A percentile compares a stretch with the other conserved stretches of the same genome.
Conservation (phyloP, 1,140 invertebrate genomes). For the Globodera ellingtonae region DNA sequence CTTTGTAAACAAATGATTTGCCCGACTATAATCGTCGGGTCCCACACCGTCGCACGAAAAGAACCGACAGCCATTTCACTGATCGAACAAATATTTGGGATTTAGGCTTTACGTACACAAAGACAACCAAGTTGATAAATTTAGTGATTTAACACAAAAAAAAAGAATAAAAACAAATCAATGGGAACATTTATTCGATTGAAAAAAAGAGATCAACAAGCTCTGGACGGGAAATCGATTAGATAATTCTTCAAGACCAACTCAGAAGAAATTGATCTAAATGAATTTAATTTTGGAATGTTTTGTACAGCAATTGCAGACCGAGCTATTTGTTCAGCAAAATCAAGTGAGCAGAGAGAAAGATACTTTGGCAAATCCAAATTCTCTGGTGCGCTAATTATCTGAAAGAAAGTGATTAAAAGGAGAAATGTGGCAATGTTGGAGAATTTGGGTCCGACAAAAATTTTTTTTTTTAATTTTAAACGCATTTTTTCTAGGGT, state of each 20-base stretch:
- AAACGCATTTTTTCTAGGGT: not conserved
- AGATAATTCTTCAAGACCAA: constrained; percentile 21
- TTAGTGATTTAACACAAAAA: not conserved
- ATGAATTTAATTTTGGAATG: not conserved
- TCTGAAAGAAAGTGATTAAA: constrained; percentile 10
- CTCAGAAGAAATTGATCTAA: constrained; percentile 14
- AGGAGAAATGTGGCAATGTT: too few species aligned
- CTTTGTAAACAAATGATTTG: constrained; percentile 90
- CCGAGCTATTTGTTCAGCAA: constrained; percentile 30
- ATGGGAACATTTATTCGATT: not conserved
- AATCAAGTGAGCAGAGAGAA: constrained; percentile 27
- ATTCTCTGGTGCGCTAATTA: constrained; percentile 30
- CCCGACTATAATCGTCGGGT: constrained; percentile 90
- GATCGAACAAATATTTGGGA: not conserved
- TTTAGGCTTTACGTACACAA: not conserved
- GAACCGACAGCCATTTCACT: constrained; percentile 4
- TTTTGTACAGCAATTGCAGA: not conserved
- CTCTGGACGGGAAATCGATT: constrained; percentile 4
- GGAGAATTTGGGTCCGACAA: constrained; percentile 14
- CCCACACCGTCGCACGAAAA: constrained; percentile 59
- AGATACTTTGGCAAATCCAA: constrained; percentile 33
- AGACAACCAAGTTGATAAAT: not conserved
- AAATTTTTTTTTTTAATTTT: too few species aligned
- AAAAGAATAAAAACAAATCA: not conserved
- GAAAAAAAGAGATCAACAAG: constrained; percentile 12